Conservation (phyloP, 2,113 vertebrate species). For the Callaeas wilsoni region DNA sequence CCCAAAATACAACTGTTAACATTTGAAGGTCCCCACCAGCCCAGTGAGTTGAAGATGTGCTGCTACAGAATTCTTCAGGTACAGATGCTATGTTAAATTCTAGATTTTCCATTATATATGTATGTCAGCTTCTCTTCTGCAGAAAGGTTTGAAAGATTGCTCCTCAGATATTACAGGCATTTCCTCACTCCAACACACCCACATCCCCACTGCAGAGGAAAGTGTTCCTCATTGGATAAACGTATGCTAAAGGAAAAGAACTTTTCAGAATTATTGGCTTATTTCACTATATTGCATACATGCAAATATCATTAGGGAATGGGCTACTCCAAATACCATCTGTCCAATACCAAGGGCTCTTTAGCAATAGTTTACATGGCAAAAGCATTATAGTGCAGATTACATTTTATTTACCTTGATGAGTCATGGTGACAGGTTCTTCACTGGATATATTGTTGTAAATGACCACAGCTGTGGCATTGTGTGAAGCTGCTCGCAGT, state of each 20-base stretch:
- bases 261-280: not conserved
- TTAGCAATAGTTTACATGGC: not conserved
- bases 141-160: not conserved
- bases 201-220: not conserved
- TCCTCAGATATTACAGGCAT: not conserved
- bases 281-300: not conserved
- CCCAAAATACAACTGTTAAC: not conserved
- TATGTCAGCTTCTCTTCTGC: not conserved
- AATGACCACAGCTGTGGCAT: slow-evolving; percentile 93
- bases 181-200: not conserved
- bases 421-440: slow-evolving; percentile 93
- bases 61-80: not conserved
- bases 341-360: not conserved
- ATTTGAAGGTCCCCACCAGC: not conserved
- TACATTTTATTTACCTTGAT: slow-evolving; percentile 81
- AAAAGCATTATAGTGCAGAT: not conserved
- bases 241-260: not conserved
- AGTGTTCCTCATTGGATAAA: not conserved
- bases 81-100: not conserved
- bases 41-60: not conserved
- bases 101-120: not conserved
- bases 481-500: slow-evolving; percentile 86
- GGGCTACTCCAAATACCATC: not conserved
- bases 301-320: not conserved
- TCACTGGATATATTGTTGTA: slow-evolving; percentile 94